Conservation (phyloP, 2,888 invertebrate species). For the Notodonta dromedarius region DNA sequence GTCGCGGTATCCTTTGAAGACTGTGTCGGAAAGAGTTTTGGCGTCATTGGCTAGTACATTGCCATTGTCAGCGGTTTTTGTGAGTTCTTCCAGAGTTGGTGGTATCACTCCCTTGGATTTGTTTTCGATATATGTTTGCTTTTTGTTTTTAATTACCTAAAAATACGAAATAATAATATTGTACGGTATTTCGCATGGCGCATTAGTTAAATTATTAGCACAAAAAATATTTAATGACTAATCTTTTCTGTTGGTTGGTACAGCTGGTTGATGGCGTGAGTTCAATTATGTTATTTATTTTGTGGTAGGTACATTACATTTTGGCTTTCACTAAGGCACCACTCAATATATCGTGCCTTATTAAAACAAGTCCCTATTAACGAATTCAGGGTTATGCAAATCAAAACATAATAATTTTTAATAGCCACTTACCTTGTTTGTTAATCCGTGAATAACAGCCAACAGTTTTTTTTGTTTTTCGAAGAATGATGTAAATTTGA, state of each 20-base stretch:
- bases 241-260: no score
- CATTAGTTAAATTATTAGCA: no score
- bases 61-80: slow-evolving; percentile 58
- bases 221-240: no score
- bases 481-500: slow-evolving; percentile 88
- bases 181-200: no score
- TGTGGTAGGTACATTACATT: no score
- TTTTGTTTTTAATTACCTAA: slow-evolving; percentile 85
- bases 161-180: slow-evolving; percentile 1
- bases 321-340: no score
- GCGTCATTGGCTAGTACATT: slow-evolving; percentile 58
- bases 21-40: slow-evolving; percentile 77
- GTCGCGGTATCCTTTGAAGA: slow-evolving; percentile 88
- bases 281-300: no score
- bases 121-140: slow-evolving; percentile 81
- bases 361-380: no score
- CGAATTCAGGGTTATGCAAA: no score
- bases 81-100: slow-evolving; percentile 67
- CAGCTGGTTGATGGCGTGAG: no score
- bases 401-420: not conserved
- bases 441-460: slow-evolving; percentile 89
- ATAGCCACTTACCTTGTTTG: slow-evolving; percentile 87
- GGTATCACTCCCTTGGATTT: slow-evolving; percentile 75
- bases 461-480: slow-evolving; percentile 88
- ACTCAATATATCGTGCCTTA: no score